phyloP scores from a whole-genome alignment of 2,888 invertebrate genomes.

The Heteromurus nitidus region DNA sequence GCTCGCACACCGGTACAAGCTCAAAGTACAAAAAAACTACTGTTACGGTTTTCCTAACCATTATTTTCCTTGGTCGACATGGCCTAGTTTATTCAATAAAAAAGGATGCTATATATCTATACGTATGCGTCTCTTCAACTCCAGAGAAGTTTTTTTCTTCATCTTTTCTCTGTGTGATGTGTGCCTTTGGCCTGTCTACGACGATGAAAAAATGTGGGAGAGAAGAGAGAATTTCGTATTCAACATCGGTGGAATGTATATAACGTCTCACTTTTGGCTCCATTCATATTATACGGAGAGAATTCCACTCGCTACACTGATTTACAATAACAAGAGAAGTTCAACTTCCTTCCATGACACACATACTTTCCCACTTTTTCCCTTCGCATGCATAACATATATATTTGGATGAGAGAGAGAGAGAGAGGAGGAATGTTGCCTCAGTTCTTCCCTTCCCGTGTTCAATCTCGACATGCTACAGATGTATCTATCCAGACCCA shows the following conservation, averaged over 20 bases:
- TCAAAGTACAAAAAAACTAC: not conserved
- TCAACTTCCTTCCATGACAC: not conserved
- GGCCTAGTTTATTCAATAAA: conserved; percentile 39
- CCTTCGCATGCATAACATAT: no score
- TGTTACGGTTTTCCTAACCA: not conserved
- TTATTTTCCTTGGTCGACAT: conserved; percentile 3
- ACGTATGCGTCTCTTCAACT: not conserved
- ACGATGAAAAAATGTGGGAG: not conserved
- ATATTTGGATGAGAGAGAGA: no score
- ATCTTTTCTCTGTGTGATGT: not conserved
- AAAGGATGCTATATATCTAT: not conserved
- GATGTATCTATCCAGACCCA: not conserved
- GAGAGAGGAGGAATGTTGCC: conserved; percentile 29
- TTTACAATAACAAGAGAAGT: not conserved
- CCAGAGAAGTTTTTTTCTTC: not conserved
- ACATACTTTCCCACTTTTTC: not conserved
- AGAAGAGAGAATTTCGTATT: conserved; percentile 10
- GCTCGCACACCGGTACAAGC: not conserved
- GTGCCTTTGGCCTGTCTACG: conserved; percentile 27
- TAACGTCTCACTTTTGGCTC: no score
- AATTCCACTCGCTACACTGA: conserved; percentile 22
- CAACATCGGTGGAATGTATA: conserved; percentile 24
- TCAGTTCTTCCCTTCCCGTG: conserved; percentile 9
- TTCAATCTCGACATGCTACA: no score
- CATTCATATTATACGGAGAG: no score